These are phyloP conservation scores for Stichopus horrens DNA, from an alignment of 53 echinoderm and acorn worm species.

Conservation along the genomic window DNA sequence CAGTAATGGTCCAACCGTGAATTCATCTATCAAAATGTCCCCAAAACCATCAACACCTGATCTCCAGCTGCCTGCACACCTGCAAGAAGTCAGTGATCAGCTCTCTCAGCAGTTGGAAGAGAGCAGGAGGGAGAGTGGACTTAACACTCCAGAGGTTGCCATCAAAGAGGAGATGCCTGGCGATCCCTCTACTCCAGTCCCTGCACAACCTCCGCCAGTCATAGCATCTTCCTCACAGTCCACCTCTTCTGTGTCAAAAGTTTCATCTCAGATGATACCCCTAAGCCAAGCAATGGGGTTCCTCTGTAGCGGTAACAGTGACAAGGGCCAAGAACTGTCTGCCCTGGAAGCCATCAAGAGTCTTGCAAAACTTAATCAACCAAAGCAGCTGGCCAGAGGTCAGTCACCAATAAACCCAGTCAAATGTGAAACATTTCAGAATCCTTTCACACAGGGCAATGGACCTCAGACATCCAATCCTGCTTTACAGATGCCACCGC, in stretches of 20 bases:
- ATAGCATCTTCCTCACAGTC: slow-evolving; percentile 19
- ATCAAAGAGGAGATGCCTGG: slow-evolving; percentile 26
- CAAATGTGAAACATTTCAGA: slow-evolving; percentile 28
- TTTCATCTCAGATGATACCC: slow-evolving; percentile 16
- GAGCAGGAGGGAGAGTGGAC: slow-evolving; percentile 67
- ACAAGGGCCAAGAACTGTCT: slow-evolving; percentile 46
- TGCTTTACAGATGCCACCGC: slow-evolving; percentile 36
- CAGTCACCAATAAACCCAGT: slow-evolving; percentile 22
- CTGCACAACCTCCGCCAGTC: slow-evolving; percentile 21
- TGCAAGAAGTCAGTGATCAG: slow-evolving; percentile 88
- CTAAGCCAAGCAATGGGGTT: slow-evolving; percentile 44
- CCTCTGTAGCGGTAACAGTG: background rate
- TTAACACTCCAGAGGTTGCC: slow-evolving; percentile 32
- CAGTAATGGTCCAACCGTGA: background rate
- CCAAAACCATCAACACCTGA: slow-evolving; percentile 36
- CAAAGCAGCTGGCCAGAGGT: slow-evolving; percentile 17
- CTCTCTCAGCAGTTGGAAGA: slow-evolving; percentile 87
- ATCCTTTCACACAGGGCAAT: slow-evolving; percentile 26
- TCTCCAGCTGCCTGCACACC: slow-evolving; percentile 78
- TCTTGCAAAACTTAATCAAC: slow-evolving; percentile 50
- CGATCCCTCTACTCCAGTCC: slow-evolving; percentile 4
- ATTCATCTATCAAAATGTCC: slow-evolving; percentile 18
- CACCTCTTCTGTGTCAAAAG: background rate
- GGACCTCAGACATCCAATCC: slow-evolving; percentile 37
- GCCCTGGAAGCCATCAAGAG: slow-evolving; percentile 57